Conservation (phyloP, 1,140 invertebrate species). For the Tribolium madens region DNA sequence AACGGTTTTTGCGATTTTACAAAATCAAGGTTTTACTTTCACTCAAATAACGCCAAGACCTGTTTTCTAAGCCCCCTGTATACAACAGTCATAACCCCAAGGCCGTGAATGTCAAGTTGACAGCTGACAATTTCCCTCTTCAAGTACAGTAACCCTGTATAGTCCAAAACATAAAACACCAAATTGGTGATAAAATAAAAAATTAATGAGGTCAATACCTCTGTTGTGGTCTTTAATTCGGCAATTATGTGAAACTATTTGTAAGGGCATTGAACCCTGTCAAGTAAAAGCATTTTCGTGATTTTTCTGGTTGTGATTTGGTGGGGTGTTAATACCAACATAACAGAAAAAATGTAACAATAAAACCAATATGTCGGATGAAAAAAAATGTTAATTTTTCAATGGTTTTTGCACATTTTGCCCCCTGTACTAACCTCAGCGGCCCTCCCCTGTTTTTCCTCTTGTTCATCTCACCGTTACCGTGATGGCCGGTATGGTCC, state of each 20-base stretch:
- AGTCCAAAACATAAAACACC: neutral
- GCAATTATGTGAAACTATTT: neutral
- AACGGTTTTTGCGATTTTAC: no score
- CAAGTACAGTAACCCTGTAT: neutral
- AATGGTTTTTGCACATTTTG: no score
- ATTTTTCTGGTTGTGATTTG: no score
- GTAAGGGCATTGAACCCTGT: neutral
- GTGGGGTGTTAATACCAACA: no score
- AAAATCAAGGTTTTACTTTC: no score
- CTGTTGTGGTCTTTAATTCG: neutral
- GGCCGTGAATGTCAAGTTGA: neutral
- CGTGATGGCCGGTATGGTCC: conserved; percentile 71
- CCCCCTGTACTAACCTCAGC: conserved; percentile 65
- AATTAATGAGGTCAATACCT: neutral
- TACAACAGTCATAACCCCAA: neutral
- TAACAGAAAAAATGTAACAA: no score
- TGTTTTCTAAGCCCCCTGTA: no score
- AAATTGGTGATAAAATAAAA: neutral
- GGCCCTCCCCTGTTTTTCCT: conserved; percentile 72
- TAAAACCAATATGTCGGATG: no score
- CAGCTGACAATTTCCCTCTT: neutral
- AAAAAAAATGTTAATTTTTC: no score
- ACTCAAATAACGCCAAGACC: no score
- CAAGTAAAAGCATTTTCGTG: no score
- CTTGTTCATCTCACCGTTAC: conserved; percentile 71